phyloP scores from a whole-genome alignment of 2,888 invertebrate genomes.

The Dione juno region DNA sequence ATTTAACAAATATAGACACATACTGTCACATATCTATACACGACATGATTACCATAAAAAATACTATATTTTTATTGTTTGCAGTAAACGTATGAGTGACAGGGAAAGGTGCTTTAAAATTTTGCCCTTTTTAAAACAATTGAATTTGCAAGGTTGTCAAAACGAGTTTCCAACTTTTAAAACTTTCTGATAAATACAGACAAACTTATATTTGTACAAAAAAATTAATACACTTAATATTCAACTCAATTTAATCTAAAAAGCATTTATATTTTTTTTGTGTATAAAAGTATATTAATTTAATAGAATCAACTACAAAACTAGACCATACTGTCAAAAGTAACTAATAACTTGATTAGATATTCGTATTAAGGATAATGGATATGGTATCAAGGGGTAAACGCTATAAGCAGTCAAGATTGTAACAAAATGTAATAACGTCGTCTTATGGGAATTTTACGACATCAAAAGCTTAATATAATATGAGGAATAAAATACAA shows the following conservation, averaged over 20 bases:
- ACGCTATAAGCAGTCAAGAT: constrained; percentile 38
- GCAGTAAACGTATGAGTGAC: constrained; percentile 1
- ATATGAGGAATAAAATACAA: constrained; percentile 12
- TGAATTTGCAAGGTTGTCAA: neutral
- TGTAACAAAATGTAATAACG: constrained; percentile 45
- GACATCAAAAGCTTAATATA: constrained; percentile 38
- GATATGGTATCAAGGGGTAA: constrained; percentile 22
- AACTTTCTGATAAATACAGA: constrained; percentile 9
- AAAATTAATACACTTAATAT: neutral
- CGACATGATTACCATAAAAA: neutral
- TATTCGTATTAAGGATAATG: constrained; percentile 9
- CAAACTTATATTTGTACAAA: neutral
- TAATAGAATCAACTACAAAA: too few species aligned
- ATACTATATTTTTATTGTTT: neutral
- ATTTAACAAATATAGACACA: too few species aligned
- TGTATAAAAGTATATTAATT: too few species aligned
- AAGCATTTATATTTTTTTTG: too few species aligned
- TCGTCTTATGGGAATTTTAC: constrained; percentile 43
- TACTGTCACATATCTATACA: too few species aligned
- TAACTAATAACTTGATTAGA: constrained; percentile 1
- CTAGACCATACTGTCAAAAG: neutral
- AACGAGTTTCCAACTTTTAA: constrained; percentile 1
- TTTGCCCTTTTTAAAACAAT: neutral
- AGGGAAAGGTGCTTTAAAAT: neutral
- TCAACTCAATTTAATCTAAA: neutral